A percentile compares a stretch with the other conserved stretches of the same genome.
phyloP scores from a whole-genome alignment of 2,113 vertebrate genomes.

The Cyprinodon brontotheroides region DNA sequence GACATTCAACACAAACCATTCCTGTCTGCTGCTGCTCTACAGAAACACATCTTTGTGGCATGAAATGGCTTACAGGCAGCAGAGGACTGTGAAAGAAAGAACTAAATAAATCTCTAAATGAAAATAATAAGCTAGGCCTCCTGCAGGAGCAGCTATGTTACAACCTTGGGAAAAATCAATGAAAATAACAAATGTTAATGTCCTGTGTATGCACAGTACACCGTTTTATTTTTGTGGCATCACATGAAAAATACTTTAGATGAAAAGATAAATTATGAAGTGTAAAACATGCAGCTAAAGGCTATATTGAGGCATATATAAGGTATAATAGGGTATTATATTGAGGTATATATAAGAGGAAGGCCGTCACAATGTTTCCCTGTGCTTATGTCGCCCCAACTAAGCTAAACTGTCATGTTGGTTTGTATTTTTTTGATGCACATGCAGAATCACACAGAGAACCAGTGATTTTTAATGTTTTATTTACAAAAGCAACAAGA shows the following conservation, averaged over 20 bases:
- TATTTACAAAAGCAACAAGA: too few relatives aligned
- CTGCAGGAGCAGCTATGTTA: not conserved
- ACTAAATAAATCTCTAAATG: constrained; percentile 31
- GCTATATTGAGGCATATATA: too few relatives aligned
- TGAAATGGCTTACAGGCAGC: constrained; percentile 24
- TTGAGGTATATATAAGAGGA: too few relatives aligned
- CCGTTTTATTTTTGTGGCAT: not conserved
- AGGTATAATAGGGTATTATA: too few relatives aligned
- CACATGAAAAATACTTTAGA: not conserved
- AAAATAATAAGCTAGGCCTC: constrained; percentile 33
- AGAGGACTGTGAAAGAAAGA: constrained; percentile 19
- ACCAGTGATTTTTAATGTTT: too few relatives aligned
- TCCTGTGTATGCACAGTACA: not conserved
- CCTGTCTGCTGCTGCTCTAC: constrained; percentile 22
- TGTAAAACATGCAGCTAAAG: not conserved
- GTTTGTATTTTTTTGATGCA: too few relatives aligned
- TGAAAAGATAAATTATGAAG: not conserved
- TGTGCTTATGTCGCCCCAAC: not conserved
- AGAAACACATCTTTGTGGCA: constrained; percentile 29
- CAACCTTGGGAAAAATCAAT: not conserved
- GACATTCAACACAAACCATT: constrained; percentile 2
- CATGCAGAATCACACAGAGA: too few relatives aligned
- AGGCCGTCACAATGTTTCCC: too few relatives aligned
- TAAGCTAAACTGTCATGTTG: not conserved
- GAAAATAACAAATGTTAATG: not conserved